Conservation (phyloP, 2,888 invertebrate genomes). For the Sisyra terminalis region DNA sequence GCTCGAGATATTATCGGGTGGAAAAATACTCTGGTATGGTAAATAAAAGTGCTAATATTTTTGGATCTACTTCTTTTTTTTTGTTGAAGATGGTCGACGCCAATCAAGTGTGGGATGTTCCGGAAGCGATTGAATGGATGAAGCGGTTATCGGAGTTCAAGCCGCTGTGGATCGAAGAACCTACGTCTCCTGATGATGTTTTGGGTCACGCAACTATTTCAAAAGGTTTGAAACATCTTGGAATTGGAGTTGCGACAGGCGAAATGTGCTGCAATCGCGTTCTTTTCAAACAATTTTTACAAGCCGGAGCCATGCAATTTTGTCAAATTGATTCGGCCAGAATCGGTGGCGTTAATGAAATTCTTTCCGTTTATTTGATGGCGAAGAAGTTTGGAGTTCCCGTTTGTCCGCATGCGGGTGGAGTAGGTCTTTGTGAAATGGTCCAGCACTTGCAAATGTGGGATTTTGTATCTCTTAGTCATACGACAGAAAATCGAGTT, state of each 20-base stretch:
- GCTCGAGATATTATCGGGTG: constrained; percentile 63
- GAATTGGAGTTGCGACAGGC: constrained; percentile 78
- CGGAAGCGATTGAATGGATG: constrained; percentile 77
- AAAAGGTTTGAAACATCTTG: constrained; percentile 50
- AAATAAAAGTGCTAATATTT: background rate
- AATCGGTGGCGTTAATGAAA: constrained; percentile 78
- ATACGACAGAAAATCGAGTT: constrained; percentile 50
- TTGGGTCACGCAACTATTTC: constrained; percentile 72
- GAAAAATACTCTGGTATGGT: constrained; percentile 49
- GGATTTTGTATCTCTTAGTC: constrained; percentile 65
- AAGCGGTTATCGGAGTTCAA: constrained; percentile 53
- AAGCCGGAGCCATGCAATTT: constrained; percentile 62
- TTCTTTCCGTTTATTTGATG: constrained; percentile 75
- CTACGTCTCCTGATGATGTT: constrained; percentile 81
- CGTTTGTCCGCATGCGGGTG: constrained; percentile 91
- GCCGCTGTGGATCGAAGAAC: constrained; percentile 83
- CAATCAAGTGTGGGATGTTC: constrained; percentile 78
- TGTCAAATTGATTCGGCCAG: constrained; percentile 86
- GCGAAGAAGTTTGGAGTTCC: constrained; percentile 76
- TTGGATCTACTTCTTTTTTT: constrained; percentile 1
- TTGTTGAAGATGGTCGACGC: constrained; percentile 62
- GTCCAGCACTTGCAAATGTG: constrained; percentile 84
- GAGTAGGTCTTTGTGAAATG: constrained; percentile 85
- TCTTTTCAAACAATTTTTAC: constrained; percentile 82
- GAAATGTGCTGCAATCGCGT: constrained; percentile 86